These are phyloP conservation scores for Wiebesia pumilae DNA, from an alignment of 1,140 invertebrate genomes.

Conservation along the genomic window DNA sequence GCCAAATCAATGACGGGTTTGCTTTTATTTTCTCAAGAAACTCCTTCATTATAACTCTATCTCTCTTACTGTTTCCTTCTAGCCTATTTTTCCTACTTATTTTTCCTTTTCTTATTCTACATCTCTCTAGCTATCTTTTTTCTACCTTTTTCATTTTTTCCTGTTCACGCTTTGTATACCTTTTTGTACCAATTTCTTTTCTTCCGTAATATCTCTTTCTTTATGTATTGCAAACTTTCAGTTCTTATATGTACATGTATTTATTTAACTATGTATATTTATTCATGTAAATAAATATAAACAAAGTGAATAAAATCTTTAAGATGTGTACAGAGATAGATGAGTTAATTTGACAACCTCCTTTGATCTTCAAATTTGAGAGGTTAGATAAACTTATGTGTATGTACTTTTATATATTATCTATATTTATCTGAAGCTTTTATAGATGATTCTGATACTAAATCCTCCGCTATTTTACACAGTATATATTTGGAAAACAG, in stretches of 20 bases:
- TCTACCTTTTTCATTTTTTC: constrained; percentile 22
- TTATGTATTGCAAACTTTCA: background rate
- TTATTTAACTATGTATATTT: background rate
- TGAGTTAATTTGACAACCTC: background rate
- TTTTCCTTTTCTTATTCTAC: constrained; percentile 1
- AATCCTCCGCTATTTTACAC: too few relatives aligned
- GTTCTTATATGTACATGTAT: background rate
- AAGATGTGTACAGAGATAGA: background rate
- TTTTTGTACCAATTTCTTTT: background rate
- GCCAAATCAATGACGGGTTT: constrained; percentile 39
- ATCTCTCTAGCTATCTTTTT: constrained; percentile 29
- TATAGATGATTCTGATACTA: too few relatives aligned
- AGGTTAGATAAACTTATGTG: background rate
- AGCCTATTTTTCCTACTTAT: constrained; percentile 6
- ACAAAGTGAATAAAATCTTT: constrained; percentile 4
- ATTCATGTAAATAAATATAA: background rate
- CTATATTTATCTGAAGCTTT: too few relatives aligned
- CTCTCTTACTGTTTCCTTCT: background rate
- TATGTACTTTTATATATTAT: too few relatives aligned
- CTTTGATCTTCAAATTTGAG: background rate
- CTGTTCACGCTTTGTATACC: background rate
- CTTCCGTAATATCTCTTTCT: constrained; percentile 35
- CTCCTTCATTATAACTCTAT: constrained; percentile 23
- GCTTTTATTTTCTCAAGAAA: constrained; percentile 45
- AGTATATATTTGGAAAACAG: too few relatives aligned